Evolutionary conservation across 2,113 vertebrate genomes (phyloP).

Genomic region (Myotis davidii): DNA sequence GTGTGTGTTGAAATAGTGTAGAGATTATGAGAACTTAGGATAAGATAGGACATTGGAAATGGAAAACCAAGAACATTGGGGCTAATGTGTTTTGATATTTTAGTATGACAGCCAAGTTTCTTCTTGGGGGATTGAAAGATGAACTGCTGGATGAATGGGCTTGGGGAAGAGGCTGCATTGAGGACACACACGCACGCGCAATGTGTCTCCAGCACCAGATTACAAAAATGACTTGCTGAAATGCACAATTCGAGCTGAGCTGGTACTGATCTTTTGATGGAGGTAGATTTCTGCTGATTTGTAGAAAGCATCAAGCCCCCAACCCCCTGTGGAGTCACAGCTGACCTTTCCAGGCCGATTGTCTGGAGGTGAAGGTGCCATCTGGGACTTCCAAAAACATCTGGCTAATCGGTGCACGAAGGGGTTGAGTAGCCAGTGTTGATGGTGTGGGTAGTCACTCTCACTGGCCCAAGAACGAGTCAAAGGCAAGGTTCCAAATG

Average conservation of each 20-base stretch:
- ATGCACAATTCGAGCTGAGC: conserved; percentile 14
- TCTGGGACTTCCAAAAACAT: conserved; percentile 21
- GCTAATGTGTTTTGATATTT: background rate
- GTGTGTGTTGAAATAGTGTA: background rate
- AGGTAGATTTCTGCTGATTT: conserved; percentile 52
- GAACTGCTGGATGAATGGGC: background rate
- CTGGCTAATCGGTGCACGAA: background rate
- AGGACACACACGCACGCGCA: background rate
- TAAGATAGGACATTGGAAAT: background rate
- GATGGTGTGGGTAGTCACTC: background rate
- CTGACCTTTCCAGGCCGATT: conserved; percentile 24
- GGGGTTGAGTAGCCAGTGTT: background rate
- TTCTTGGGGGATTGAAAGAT: background rate
- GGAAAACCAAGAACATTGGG: background rate
- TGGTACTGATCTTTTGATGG: conserved; percentile 12
- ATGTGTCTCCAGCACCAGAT: conserved; percentile 1
- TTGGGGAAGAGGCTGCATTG: background rate
- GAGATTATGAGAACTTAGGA: background rate
- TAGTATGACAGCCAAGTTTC: background rate
- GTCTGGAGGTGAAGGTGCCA: background rate
- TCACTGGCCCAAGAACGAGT: background rate
- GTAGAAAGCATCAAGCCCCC: background rate
- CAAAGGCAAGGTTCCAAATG: background rate
- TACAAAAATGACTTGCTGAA: conserved; percentile 51
- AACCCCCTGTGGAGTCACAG: conserved; percentile 41